Evolutionary conservation across 2,797 vertebrate species (phyloP).

Genomic region (Chaunax sp.): DNA sequence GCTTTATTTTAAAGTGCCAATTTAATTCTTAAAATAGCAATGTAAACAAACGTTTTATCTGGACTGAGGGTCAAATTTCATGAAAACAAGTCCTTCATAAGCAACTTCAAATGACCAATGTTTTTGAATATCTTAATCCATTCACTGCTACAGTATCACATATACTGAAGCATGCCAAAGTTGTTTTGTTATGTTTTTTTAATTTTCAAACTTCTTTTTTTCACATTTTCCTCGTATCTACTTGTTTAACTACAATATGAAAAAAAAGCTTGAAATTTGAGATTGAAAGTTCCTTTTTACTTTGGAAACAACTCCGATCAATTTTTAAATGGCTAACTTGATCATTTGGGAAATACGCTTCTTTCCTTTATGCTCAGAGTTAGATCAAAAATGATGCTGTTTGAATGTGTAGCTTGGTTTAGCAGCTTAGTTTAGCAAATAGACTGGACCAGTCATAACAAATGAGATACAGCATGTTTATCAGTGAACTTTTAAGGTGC

Average conservation of each 20-base stretch:
- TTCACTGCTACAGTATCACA: background rate
- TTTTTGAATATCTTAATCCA: background rate
- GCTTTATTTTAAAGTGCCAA: conserved; percentile 10
- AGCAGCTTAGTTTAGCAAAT: conserved; percentile 1
- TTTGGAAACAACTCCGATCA: background rate
- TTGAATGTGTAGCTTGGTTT: background rate
- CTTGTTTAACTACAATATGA: background rate
- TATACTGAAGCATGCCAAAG: background rate
- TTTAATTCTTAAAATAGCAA: background rate
- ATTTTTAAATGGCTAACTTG: background rate
- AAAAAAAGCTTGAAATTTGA: conserved; percentile 2
- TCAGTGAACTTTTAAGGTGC: background rate
- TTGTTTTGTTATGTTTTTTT: no score
- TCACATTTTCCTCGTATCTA: background rate
- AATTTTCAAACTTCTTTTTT: background rate
- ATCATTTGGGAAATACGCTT: background rate
- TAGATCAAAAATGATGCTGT: background rate
- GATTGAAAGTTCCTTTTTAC: conserved; percentile 3
- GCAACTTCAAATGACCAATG: no score
- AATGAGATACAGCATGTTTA: conserved; percentile 17
- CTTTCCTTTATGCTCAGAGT: background rate
- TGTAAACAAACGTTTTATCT: background rate
- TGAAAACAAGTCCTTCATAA: conserved; percentile 4
- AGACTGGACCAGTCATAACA: background rate
- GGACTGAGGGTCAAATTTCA: background rate